Conservation (phyloP, 37 sponge, comb jelly and placozoan species). For the Amphimedon queenslandica region DNA sequence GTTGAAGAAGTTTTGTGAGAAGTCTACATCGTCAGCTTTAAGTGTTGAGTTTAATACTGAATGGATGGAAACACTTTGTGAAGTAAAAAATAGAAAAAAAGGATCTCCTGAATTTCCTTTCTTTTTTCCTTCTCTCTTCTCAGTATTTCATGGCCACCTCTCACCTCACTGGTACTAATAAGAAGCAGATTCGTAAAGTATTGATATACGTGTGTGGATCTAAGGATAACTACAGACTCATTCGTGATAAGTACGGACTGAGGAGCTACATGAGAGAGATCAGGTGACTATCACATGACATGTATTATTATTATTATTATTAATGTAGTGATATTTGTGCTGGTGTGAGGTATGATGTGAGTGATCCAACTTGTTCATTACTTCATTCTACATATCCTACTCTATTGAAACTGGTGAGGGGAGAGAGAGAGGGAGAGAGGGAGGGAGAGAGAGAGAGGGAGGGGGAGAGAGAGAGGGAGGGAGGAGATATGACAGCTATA, state of each 20-base stretch:
- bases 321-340: conserved; percentile 26
- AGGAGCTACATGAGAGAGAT: conserved; percentile 34
- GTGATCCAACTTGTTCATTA: not conserved
- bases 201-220: conserved; percentile 82
- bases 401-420: conserved; percentile 42
- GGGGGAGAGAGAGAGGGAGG: not conserved
- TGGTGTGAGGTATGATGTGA: conserved; percentile 21
- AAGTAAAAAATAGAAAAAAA: conserved; percentile 36
- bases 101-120: not conserved
- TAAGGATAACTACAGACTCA: conserved; percentile 75
- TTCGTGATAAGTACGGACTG: conserved; percentile 67
- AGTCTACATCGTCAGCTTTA: conserved; percentile 16
- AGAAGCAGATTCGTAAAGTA: conserved; percentile 62
- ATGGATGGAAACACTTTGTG: conserved; percentile 72
- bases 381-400: conserved; percentile 60
- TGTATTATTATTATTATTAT: not conserved
- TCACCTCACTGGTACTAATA: conserved; percentile 31
- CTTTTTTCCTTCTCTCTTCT: not conserved
- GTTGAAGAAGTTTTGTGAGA: conserved; percentile 69
- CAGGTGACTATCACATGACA: conserved; percentile 7
- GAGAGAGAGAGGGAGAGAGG: not conserved
- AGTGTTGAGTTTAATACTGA: conserved; percentile 34
- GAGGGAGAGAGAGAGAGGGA: not conserved
- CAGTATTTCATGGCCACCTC: conserved; percentile 49
- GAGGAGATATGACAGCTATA: not conserved